Percentiles rank a stretch among this genome's conserved stretches.
These are phyloP conservation scores for Enteromius fasciolatus DNA, from an alignment of 2,797 vertebrate species.

Conservation along the genomic window DNA sequence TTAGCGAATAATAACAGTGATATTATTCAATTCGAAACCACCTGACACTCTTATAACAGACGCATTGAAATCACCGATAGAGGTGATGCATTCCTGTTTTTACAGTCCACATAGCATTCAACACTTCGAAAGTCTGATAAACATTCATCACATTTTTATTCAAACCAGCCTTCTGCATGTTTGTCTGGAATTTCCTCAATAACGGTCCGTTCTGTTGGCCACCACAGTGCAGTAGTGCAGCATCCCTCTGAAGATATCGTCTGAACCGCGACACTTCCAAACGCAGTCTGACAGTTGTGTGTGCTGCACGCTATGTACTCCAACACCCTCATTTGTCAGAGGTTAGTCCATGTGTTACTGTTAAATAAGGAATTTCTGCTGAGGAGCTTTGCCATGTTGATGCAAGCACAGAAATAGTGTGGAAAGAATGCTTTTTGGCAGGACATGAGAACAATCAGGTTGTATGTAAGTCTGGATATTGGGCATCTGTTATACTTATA, in stretches of 20 bases:
- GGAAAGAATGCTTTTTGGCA: slow-evolving; percentile 42
- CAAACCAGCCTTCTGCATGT: slow-evolving; percentile 11
- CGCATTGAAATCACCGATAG: background rate
- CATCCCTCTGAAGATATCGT: slow-evolving; percentile 29
- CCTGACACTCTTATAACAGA: background rate
- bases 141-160: slow-evolving; percentile 35
- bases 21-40: background rate
- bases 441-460: slow-evolving; percentile 32
- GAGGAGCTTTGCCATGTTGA: slow-evolving; percentile 49
- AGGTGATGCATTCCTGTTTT: slow-evolving; percentile 7
- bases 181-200: slow-evolving; percentile 58
- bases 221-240: slow-evolving; percentile 34
- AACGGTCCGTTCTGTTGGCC: slow-evolving; percentile 39
- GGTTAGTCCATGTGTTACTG: slow-evolving; percentile 42
- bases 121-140: slow-evolving; percentile 28
- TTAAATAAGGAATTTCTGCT: slow-evolving; percentile 52
- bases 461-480: slow-evolving; percentile 15
- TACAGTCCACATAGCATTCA: slow-evolving; percentile 33
- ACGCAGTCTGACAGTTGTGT: slow-evolving; percentile 23
- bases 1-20: no score
- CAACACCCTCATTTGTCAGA: slow-evolving; percentile 29
- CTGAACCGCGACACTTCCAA: slow-evolving; percentile 18
- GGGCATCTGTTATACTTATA: slow-evolving; percentile 10
- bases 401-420: slow-evolving; percentile 31
- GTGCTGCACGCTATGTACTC: slow-evolving; percentile 17